Evolutionary conservation across 2,797 vertebrate species (phyloP).

Genomic region (Anguilla obscura): DNA sequence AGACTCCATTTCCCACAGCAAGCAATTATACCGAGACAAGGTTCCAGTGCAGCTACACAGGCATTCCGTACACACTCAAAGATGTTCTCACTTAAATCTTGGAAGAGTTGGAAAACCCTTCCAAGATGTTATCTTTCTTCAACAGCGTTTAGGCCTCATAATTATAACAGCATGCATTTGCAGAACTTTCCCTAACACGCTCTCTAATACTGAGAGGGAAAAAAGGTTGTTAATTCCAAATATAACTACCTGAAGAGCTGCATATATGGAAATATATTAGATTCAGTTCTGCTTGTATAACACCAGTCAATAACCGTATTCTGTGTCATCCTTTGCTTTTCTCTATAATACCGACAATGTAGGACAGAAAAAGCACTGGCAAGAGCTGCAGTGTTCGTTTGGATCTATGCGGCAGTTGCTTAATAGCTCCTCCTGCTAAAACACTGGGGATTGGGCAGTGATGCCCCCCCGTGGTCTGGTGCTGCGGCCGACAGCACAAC

Average conservation of each 20-base stretch:
- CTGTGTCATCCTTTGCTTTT: not conserved
- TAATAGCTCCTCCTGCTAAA: too few species aligned
- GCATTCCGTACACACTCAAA: not conserved
- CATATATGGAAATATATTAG: not conserved
- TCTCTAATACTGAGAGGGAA: not conserved
- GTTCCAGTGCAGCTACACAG: not conserved
- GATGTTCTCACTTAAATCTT: conserved; percentile 1
- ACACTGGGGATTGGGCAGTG: too few species aligned
- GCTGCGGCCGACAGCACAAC: too few species aligned
- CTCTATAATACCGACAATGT: not conserved
- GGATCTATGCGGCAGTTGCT: too few species aligned
- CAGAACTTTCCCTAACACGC: not conserved
- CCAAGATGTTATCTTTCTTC: not conserved
- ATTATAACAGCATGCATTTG: not conserved
- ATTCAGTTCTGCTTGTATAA: not conserved
- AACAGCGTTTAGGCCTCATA: not conserved
- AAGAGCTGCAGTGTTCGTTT: not conserved
- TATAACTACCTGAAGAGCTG: not conserved
- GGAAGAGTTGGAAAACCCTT: not conserved
- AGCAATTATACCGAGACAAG: not conserved
- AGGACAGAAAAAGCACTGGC: not conserved
- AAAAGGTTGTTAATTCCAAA: not conserved
- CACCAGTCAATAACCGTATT: not conserved
- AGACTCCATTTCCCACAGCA: conserved; percentile 1
- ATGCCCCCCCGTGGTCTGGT: too few species aligned